A percentile compares a stretch with the other conserved stretches of the same genome.
phyloP scores from a whole-genome alignment of 1,140 invertebrate genomes.

The Theocolax elegans region DNA sequence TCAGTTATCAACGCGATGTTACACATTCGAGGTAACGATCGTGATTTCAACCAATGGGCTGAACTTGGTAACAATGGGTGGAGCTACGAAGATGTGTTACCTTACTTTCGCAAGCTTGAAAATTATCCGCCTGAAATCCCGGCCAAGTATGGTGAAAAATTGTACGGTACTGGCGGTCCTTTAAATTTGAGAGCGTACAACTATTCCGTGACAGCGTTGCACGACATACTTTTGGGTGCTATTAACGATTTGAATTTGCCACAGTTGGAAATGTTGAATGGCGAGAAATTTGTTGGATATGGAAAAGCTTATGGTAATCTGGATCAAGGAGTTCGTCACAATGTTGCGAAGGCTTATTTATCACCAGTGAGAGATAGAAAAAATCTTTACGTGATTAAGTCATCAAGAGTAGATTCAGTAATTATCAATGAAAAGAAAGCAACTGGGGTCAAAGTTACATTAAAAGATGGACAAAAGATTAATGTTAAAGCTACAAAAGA shows the following conservation, averaged over 20 bases:
- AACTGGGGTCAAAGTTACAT: conserved; percentile 63
- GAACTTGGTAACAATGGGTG: conserved; percentile 68
- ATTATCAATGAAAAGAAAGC: conserved; percentile 66
- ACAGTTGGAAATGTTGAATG: conserved; percentile 56
- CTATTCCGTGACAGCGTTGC: conserved; percentile 54
- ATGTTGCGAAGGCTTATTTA: conserved; percentile 73
- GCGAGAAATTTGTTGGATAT: conserved; percentile 67
- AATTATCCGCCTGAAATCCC: conserved; percentile 52
- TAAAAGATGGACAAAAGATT: conserved; percentile 57
- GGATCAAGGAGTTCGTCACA: conserved; percentile 72
- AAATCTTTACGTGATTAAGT: conserved; percentile 78
- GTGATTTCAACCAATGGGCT: conserved; percentile 77
- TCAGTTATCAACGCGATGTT: conserved; percentile 86
- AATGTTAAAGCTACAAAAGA: conserved; percentile 69
- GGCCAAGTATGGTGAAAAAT: conserved; percentile 48
- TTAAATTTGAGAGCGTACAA: conserved; percentile 66
- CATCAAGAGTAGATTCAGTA: conserved; percentile 70
- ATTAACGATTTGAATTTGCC: conserved; percentile 63
- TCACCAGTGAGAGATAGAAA: conserved; percentile 68
- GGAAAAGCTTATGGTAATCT: conserved; percentile 64
- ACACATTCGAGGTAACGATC: conserved; percentile 77
- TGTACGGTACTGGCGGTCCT: conserved; percentile 55
- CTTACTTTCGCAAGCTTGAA: conserved; percentile 69
- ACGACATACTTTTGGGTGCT: conserved; percentile 60
- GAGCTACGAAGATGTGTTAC: conserved; percentile 70